Conservation (phyloP, 2,888 invertebrate genomes). For the Drosophila austrosaltans region DNA sequence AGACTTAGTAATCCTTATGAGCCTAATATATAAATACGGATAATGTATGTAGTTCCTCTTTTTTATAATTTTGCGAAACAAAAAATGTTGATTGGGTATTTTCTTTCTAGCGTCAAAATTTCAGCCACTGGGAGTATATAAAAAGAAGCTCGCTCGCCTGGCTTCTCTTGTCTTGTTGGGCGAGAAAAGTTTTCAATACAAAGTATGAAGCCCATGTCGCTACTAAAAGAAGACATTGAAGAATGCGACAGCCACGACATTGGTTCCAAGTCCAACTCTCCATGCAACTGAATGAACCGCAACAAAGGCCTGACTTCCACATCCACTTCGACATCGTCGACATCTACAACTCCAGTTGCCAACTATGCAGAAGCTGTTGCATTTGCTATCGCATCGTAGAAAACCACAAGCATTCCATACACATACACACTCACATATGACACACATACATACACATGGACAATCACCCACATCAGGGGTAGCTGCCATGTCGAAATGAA, state of each 20-base stretch:
- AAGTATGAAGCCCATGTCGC: constrained; percentile 64
- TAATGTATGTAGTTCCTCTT: too few relatives aligned
- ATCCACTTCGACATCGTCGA: constrained; percentile 19
- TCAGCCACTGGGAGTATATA: constrained; percentile 21
- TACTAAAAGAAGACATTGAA: constrained; percentile 57
- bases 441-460: constrained; percentile 30
- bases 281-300: constrained; percentile 62
- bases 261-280: constrained; percentile 22
- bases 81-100: constrained; percentile 29
- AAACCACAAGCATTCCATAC: constrained; percentile 50
- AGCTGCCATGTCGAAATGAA: constrained; percentile 69
- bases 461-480: constrained; percentile 30
- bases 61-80: neutral
- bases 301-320: constrained; percentile 59
- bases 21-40: too few relatives aligned
- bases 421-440: constrained; percentile 6
- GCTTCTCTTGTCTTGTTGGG: constrained; percentile 43
- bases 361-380: constrained; percentile 65
- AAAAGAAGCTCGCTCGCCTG: constrained; percentile 33
- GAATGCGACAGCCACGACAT: constrained; percentile 60
- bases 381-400: constrained; percentile 44
- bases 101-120: constrained; percentile 21
- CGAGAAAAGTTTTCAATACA: constrained; percentile 71
- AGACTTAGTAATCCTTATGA: too few relatives aligned
- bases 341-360: constrained; percentile 16